Evolutionary conservation across 2,888 invertebrate species (phyloP), one percentile per base, ranked within the genome.

Genomic region (Ametastegia equiseti): DNA sequence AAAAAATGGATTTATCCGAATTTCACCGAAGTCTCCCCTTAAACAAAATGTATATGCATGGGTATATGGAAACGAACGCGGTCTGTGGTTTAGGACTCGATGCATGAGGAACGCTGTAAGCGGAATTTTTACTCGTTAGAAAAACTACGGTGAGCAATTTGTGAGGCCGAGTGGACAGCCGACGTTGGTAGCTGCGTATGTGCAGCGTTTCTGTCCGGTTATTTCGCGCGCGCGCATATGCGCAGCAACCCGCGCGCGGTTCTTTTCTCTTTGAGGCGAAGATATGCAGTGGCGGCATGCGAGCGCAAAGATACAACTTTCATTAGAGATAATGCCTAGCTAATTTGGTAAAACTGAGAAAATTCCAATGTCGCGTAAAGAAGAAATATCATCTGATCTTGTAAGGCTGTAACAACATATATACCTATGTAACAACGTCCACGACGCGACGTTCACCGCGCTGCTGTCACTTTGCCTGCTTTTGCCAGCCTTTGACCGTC

Each of bases 301-400:
- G 81, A 83, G 81, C 80, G 83, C 85, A 85, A 84, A 85, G 84
- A 84, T 82, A 83, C 83, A 81, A 86, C 88, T 90, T 90, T 90
- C 90, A 90, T 91, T 90, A 91, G 86, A 84, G 82, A 82, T 88
- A 88, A 90, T 88, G 89, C 87, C 88, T 88, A 88, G 88, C 88
- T 91, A 90, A 91, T 90, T 91, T 88, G 90, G 91, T 89, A 88
- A 89, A 89, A 87, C 88, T 86, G 85, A 86, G 42, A 88, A 89
- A 89, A 91, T 91, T 88, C 90, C 88, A 87, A 88, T 89, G 91
- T 91, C 91, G 86, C 89, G 90, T 89, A 88, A 86, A 81, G 83
- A 84, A 87, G 85, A 88, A 88, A 87, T 87, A 89, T 88, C 80
- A 73, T 63, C 67, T 27, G 80, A 6, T 36, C 63, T 60, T 63